These are phyloP conservation scores for Mormyrus iriodes DNA, from an alignment of 2,113 vertebrate species.

Conservation along the genomic window DNA sequence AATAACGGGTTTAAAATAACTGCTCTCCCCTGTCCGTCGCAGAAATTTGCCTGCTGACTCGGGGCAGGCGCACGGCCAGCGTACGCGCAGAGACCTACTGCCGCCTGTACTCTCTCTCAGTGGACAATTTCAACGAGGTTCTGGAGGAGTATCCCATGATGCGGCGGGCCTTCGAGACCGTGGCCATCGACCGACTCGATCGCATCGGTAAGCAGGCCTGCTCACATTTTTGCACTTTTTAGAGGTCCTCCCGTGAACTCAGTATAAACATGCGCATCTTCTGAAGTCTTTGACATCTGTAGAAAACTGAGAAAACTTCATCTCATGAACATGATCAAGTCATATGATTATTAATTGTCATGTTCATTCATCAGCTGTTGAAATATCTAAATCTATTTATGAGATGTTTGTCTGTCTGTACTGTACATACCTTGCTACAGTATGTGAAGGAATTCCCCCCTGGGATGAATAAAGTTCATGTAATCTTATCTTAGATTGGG, in stretches of 20 bases:
- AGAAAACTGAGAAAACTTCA: background rate
- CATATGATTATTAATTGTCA: background rate
- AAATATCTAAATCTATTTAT: no score
- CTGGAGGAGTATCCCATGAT: slow-evolving; percentile 98
- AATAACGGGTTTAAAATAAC: background rate
- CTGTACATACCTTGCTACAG: background rate
- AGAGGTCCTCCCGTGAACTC: background rate
- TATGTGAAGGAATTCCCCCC: background rate
- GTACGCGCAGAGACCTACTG: slow-evolving; percentile 93
- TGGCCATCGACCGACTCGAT: slow-evolving; percentile 91
- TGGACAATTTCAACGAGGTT: slow-evolving; percentile 96
- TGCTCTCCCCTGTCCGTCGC: background rate
- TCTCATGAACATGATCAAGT: background rate
- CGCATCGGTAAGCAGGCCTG: slow-evolving; percentile 73
- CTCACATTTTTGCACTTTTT: background rate
- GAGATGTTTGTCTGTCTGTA: background rate
- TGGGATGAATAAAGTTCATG: no score
- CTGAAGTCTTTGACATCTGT: background rate
- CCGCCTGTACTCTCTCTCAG: slow-evolving; percentile 87
- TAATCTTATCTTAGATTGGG: background rate
- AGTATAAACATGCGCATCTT: background rate
- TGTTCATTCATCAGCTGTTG: background rate
- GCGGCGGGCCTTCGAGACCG: slow-evolving; percentile 90
- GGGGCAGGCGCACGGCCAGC: slow-evolving; percentile 86
- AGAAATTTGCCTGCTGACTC: slow-evolving; percentile 94